Base-by-base conservation (phyloP, 2,113 vertebrate species). In the Naja naja region DNA sequence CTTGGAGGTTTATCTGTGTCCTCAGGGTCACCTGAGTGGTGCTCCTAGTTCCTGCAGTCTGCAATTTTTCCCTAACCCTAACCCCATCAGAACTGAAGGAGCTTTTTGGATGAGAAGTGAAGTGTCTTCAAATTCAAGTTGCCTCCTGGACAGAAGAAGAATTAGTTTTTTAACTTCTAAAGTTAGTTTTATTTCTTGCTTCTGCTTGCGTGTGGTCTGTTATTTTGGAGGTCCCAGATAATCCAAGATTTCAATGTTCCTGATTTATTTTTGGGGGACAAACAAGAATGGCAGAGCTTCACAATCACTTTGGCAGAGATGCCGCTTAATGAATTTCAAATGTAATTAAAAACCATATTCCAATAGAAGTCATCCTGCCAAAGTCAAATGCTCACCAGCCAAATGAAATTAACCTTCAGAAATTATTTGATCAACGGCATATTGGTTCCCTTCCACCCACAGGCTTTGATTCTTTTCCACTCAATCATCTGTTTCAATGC, bases 261-360 rank as follows among this genome's bases (percentile, higher is more conserved):
- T 91, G 27, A 16, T 87, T 39, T 85, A 53, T 47, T 69, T 34
- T 45, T 60, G 20, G 22, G 22, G 0, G 4, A 30, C 11, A 69
- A 69, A 69, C 30, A 49, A 34, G 27, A 23, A 30, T 45, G 53
- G 91, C 55, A 34, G 43, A 91, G 85, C 85, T 22, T 10, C 18
- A n/a, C 55, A 60, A 87, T 49, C 39, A 25, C 27, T 49, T 91
- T 60, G 91, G 54, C 85, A 87, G 54, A 58, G 55, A 14, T 22
- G 4, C 47, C 2, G 43, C 55, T 91, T 87, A 91, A 87, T 49
- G 91, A 87, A 20, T 60, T 87, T 87, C 54, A 60, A 87, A 87
- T 91, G n/a, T 87, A 87, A 91, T 91, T 91, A 87, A 87, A 87
- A 55, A 54, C 18, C 85, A 87, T 91, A 60, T 87, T 60, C 91